Base-by-base conservation (phyloP, 2,113 vertebrate genomes). In the Vulpes vulpes region DNA sequence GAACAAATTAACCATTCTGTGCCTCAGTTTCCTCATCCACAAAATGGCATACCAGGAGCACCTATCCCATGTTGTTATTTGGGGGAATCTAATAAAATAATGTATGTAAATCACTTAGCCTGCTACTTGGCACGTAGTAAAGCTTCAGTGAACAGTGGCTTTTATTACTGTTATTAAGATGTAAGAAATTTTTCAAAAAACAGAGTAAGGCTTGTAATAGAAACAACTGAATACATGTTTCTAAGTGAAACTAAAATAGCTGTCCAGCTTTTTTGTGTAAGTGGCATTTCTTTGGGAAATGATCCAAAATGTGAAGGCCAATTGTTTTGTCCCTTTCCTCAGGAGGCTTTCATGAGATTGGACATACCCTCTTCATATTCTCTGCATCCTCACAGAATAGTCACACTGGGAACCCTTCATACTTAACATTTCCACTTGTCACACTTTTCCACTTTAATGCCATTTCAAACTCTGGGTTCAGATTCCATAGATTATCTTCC, bases 261-360 rank as follows among this genome's bases (percentile, higher is more conserved):
- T 95, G 35, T 95, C 74, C 22, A 55, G 87, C 43, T 94, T 88
- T 98, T 97, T 92, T 96, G 95, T 95, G 10, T 74, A 90, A 95
- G 60, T 97, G 96, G 27, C 87, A 95, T 79, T 96, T 97, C 79
- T 94, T 97, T 96, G 92, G 92, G 80, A 98, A 96, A 88, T 76
- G 51, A 87, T 92, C 94, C 90, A 96, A 95, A 96, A 73, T 38
- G 67, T 96, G 86, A 96, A 89, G 60, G 69, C 35, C 82, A 88
- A 81, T 90, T 97, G 74, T 93, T 96, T 88, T 96, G 30, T 96
- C 5, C 71, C 22, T 90, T 95, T 97, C 57, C 59, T 92, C 60
- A 57, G 87, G 83, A 97, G 35, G 64, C 51, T 87, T 95, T 94
- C 20, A 8, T 43, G 80, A 25, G 51, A 65, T 49, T 93, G 38